Evolutionary conservation across 2,888 invertebrate genomes (phyloP).

Genomic region (Lacanobia oleracea): DNA sequence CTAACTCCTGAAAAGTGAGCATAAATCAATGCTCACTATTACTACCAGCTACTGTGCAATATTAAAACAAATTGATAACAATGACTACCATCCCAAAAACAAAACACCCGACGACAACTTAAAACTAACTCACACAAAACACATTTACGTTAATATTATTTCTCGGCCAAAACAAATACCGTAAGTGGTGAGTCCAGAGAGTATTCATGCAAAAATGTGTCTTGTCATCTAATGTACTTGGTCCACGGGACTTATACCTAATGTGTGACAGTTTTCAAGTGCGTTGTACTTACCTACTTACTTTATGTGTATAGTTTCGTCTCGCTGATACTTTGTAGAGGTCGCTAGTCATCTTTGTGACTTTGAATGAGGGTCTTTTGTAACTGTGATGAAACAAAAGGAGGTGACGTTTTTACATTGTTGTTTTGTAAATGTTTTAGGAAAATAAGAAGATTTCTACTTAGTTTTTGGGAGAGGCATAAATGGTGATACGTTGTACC

Average conservation of each 20-base stretch:
- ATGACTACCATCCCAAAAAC: background rate
- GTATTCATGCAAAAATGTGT: conserved; percentile 75
- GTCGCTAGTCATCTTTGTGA: conserved; percentile 12
- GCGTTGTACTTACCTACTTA: conserved; percentile 19
- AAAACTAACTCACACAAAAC: conserved; percentile 15
- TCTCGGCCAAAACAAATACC: conserved; percentile 51
- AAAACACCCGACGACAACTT: conserved; percentile 8
- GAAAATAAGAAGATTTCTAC: background rate
- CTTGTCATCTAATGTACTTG: conserved; percentile 75
- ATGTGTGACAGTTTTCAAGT: conserved; percentile 57
- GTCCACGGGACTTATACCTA: conserved; percentile 58
- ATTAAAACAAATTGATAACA: background rate
- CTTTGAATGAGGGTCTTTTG: conserved; percentile 1
- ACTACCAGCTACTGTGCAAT: background rate
- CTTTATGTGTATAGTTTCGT: conserved; percentile 23
- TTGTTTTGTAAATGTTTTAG: background rate
- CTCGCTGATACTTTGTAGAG: conserved; percentile 22
- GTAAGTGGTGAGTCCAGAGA: conserved; percentile 47
- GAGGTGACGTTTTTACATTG: background rate
- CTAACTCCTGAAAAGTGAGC: background rate
- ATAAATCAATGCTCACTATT: too few species aligned
- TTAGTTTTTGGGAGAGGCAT: background rate
- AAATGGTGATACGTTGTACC: background rate
- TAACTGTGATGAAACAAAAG: conserved; percentile 5
- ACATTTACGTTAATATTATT: conserved; percentile 50